Evolutionary conservation across 2,888 invertebrate species (phyloP).

Genomic region (Matsumyia berberina): DNA sequence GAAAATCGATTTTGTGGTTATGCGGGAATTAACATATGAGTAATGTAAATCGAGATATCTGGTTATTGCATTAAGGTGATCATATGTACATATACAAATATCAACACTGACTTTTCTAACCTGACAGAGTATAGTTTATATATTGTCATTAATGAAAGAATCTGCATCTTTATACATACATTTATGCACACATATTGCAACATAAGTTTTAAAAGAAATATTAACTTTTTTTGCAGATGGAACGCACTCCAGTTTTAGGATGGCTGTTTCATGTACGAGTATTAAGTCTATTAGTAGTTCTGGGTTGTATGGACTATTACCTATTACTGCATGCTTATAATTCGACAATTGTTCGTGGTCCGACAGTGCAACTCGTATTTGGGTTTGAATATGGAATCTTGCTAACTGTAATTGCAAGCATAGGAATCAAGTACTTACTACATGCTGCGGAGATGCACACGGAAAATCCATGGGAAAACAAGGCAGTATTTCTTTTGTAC

Average conservation of each 20-base stretch:
- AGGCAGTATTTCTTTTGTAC: slow-evolving; percentile 98
- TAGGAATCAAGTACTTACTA: slow-evolving; percentile 94
- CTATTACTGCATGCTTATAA: slow-evolving; percentile 97
- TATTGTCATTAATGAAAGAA: too few relatives aligned
- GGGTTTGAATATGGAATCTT: slow-evolving; percentile 99
- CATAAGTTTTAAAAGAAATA: background rate
- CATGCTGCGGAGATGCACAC: slow-evolving; percentile 92
- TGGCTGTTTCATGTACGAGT: slow-evolving; percentile 97
- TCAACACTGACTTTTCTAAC: too few relatives aligned
- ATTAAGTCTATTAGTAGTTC: slow-evolving; percentile 91
- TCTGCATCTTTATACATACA: too few relatives aligned
- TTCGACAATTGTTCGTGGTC: slow-evolving; percentile 95
- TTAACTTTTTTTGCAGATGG: slow-evolving; percentile 90
- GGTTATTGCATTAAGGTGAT: too few relatives aligned
- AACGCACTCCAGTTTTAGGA: slow-evolving; percentile 98
- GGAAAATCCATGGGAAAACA: slow-evolving; percentile 99
- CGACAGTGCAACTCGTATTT: slow-evolving; percentile 98
- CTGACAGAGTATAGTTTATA: too few relatives aligned
- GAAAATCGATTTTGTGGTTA: too few relatives aligned
- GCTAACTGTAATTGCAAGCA: slow-evolving; percentile 95
- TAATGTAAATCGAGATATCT: too few relatives aligned
- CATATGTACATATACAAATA: too few relatives aligned
- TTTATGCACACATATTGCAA: too few relatives aligned
- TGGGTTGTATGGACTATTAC: slow-evolving; percentile 93
- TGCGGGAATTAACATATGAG: too few relatives aligned